A percentile compares a stretch with the other conserved stretches of the same genome.
Evolutionary conservation across 2,797 vertebrate species (phyloP).

Genomic region (Hybognathus amarus): DNA sequence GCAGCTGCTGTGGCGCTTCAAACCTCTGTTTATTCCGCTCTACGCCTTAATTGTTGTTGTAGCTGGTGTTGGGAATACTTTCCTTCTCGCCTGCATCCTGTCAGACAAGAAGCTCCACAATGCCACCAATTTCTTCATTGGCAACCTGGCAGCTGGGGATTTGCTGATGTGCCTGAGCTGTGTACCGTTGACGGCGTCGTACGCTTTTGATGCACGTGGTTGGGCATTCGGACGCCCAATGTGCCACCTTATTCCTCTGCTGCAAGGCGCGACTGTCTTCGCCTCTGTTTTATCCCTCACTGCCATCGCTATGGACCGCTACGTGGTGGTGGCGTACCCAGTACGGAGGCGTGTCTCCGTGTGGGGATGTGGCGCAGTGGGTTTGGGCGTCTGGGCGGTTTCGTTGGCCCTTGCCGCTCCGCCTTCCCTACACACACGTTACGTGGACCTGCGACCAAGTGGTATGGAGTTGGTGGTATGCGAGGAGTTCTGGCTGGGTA

Average conservation of each 20-base stretch:
- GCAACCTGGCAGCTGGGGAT: constrained; percentile 82
- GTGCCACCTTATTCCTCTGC: constrained; percentile 79
- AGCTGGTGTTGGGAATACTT: constrained; percentile 78
- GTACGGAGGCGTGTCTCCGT: constrained; percentile 76
- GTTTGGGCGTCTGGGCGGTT: constrained; percentile 75
- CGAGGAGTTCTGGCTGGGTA: constrained; percentile 81
- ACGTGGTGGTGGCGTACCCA: constrained; percentile 81
- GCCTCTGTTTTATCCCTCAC: constrained; percentile 82
- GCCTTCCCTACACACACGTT: constrained; percentile 73
- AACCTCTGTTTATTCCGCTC: constrained; percentile 78
- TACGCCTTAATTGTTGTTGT: constrained; percentile 78
- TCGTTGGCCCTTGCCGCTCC: constrained; percentile 79
- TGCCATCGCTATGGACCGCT: constrained; percentile 83
- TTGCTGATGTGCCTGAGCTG: constrained; percentile 84
- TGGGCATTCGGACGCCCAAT: constrained; percentile 80
- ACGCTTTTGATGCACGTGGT: constrained; percentile 78
- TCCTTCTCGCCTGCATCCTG: constrained; percentile 78
- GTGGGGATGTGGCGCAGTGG: constrained; percentile 73
- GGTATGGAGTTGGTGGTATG: constrained; percentile 79
- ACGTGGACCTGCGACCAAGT: constrained; percentile 76
- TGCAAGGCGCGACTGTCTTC: constrained; percentile 81
- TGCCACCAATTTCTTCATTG: constrained; percentile 83
- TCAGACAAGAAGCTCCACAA: constrained; percentile 82
- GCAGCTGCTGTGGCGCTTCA: constrained; percentile 77
- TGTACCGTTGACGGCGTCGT: constrained; percentile 80